Evolutionary conservation across 1,140 invertebrate species (phyloP).

Genomic region (Acromyrmex heyeri): DNA sequence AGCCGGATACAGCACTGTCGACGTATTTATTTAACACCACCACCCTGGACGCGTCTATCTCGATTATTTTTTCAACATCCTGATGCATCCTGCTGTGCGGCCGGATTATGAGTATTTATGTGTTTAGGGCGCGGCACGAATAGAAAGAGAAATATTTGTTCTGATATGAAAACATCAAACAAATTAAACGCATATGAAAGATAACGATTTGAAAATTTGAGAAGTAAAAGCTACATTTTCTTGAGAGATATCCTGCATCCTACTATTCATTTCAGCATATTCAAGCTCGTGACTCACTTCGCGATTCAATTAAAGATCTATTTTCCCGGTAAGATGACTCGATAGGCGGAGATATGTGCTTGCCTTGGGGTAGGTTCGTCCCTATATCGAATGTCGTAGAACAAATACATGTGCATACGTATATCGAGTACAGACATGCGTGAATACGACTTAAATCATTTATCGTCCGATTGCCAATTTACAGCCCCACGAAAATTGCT

Average conservation of each 20-base stretch:
- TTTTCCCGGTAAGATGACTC: constrained; percentile 72
- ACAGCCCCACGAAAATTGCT: constrained; percentile 75
- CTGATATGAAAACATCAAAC: neutral
- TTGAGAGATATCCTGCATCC: neutral
- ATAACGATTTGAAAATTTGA: constrained; percentile 27
- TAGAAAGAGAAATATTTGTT: constrained; percentile 58
- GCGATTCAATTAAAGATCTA: constrained; percentile 75
- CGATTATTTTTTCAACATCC: constrained; percentile 64
- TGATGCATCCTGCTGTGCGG: neutral
- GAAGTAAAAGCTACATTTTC: neutral
- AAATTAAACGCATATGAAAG: neutral
- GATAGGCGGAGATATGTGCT: constrained; percentile 55
- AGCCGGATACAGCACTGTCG: constrained; percentile 16
- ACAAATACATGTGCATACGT: constrained; percentile 36
- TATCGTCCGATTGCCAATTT: constrained; percentile 77
- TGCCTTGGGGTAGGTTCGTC: constrained; percentile 72
- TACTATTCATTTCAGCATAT: neutral
- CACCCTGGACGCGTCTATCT: neutral
- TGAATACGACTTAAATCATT: constrained; percentile 73
- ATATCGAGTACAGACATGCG: constrained; percentile 27
- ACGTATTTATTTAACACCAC: constrained; percentile 64
- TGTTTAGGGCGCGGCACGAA: constrained; percentile 14
- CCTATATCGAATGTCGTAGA: constrained; percentile 32
- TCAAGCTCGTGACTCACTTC: constrained; percentile 13
- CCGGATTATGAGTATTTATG: constrained; percentile 66